phyloP scores from a whole-genome alignment of 2,797 vertebrate species.

The Salarias fasciatus region DNA sequence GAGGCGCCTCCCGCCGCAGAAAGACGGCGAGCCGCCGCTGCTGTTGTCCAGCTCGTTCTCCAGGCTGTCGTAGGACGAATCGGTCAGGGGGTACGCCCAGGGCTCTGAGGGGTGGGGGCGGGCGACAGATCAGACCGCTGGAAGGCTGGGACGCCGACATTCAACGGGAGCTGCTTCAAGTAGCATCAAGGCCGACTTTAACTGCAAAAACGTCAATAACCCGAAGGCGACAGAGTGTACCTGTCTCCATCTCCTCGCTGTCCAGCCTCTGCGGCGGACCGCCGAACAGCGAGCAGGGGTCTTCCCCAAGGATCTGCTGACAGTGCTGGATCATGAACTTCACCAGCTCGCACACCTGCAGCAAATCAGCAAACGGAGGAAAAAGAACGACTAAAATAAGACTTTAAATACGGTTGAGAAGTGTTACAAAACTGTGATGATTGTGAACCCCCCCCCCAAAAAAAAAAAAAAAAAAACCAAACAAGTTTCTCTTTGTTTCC shows the following conservation, averaged over 20 bases:
- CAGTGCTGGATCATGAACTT: constrained; percentile 94
- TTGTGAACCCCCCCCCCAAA: no score
- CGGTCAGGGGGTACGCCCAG: constrained; percentile 80
- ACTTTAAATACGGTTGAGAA: no score
- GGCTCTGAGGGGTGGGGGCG: constrained; percentile 32
- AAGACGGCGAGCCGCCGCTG: constrained; percentile 77
- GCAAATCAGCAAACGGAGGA: not conserved
- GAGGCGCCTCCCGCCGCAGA: constrained; percentile 64
- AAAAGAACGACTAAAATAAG: no score
- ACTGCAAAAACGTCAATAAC: no score
- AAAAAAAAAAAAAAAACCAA: constrained; percentile 3
- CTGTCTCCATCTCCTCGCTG: constrained; percentile 62
- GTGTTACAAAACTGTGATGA: not conserved
- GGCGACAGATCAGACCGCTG: no score
- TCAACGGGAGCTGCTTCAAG: no score
- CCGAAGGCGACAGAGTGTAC: no score
- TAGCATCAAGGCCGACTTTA: no score
- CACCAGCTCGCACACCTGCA: constrained; percentile 90
- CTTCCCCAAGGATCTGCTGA: constrained; percentile 87
- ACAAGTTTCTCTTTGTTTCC: constrained; percentile 19
- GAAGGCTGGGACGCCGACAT: no score
- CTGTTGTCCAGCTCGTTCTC: constrained; percentile 90
- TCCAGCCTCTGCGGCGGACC: constrained; percentile 82
- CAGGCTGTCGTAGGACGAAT: constrained; percentile 94
- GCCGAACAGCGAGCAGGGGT: constrained; percentile 85